These are phyloP conservation scores for Erebia aethiops DNA, from an alignment of 2,888 invertebrate genomes.

Conservation along the genomic window DNA sequence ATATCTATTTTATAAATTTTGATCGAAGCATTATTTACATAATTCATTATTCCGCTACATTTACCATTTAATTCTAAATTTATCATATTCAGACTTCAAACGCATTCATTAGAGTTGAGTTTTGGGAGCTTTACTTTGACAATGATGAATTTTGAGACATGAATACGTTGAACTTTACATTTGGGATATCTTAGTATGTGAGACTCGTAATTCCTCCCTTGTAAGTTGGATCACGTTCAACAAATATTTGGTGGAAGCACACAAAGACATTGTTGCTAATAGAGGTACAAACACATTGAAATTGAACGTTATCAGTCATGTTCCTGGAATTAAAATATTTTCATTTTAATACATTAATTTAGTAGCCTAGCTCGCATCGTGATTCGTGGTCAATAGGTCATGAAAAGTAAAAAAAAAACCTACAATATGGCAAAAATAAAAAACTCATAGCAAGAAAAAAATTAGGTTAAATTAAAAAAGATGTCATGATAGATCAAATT, in stretches of 20 bases:
- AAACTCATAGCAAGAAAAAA: too few species aligned
- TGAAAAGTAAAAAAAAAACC: too few species aligned
- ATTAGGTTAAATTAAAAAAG: too few species aligned
- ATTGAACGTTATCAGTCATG: conserved; percentile 47
- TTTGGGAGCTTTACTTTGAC: conserved; percentile 7
- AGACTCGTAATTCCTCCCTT: conserved; percentile 61
- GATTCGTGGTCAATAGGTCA: too few species aligned
- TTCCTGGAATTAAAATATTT: not conserved
- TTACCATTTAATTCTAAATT: conserved; percentile 7
- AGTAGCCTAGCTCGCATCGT: too few species aligned
- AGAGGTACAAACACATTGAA: conserved; percentile 64
- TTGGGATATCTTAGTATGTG: conserved; percentile 37
- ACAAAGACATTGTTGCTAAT: conserved; percentile 61
- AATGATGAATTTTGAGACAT: conserved; percentile 12
- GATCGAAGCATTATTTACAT: not conserved
- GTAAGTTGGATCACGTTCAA: conserved; percentile 74
- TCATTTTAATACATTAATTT: not conserved
- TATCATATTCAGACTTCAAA: conserved; percentile 1
- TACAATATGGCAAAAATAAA: too few species aligned
- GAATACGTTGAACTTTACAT: conserved; percentile 20
- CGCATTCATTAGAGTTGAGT: conserved; percentile 13
- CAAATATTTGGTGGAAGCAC: conserved; percentile 72
- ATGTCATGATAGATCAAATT: too few species aligned
- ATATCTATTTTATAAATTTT: not conserved
- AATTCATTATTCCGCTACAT: conserved; percentile 13